These are phyloP conservation scores for Cerastis leucographa DNA, from an alignment of 2,888 invertebrate genomes.

Conservation along the genomic window DNA sequence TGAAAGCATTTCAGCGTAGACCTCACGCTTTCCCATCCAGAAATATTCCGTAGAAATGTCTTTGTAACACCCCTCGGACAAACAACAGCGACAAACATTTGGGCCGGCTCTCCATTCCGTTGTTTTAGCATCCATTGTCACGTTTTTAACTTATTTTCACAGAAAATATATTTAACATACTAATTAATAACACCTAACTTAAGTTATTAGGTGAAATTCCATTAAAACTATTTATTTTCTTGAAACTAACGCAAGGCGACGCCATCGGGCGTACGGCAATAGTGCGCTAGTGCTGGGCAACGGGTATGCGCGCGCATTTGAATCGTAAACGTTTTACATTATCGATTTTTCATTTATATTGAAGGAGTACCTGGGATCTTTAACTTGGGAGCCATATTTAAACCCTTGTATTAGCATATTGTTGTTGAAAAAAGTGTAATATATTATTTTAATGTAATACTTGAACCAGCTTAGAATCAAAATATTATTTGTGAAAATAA, in stretches of 20 bases:
- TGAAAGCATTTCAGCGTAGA: constrained; percentile 86
- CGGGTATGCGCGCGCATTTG: constrained; percentile 57
- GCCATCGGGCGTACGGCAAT: constrained; percentile 65
- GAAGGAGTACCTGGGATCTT: neutral
- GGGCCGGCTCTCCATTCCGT: constrained; percentile 87
- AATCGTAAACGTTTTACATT: constrained; percentile 8
- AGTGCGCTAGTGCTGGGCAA: constrained; percentile 57
- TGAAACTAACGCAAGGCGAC: constrained; percentile 66
- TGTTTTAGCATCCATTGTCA: constrained; percentile 83
- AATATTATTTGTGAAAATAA: neutral
- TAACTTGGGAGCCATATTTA: constrained; percentile 4
- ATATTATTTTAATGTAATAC: too few species aligned
- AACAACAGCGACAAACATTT: constrained; percentile 87
- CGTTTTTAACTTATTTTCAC: constrained; percentile 73
- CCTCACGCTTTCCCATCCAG: constrained; percentile 89
- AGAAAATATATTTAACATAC: constrained; percentile 71
- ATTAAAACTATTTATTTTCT: constrained; percentile 61
- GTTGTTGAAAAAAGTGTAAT: constrained; percentile 7
- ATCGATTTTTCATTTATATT: constrained; percentile 58
- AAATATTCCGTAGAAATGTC: constrained; percentile 89
- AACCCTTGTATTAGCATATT: neutral
- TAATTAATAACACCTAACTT: constrained; percentile 61
- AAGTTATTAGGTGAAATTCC: constrained; percentile 39
- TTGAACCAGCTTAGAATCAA: neutral
- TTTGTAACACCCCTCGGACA: constrained; percentile 87